Base-by-base conservation (phyloP, 2,113 vertebrate species). In the Tiliqua scincoides region DNA sequence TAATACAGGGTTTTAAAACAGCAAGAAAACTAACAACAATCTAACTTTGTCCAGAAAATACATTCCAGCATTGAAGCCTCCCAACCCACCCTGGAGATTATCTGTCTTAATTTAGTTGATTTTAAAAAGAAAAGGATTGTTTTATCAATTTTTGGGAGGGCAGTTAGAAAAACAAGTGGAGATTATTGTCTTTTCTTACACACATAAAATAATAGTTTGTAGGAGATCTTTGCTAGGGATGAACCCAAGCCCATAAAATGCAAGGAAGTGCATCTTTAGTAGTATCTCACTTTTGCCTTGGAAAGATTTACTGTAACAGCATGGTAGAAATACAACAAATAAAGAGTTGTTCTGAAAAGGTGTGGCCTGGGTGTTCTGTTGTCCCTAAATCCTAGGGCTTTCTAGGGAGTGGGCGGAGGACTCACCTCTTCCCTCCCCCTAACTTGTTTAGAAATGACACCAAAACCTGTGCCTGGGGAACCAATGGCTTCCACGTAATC, bases 341-440 rank as follows among this genome's bases (percentile, higher is more conserved):
- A 25, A 62, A 62, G 88, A 81, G 88, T 92, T 94, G 91, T 91
- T 86, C 90, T 84, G 89, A 84, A 78, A 32, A 81, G 83, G 61
- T 17, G 25, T 83, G 35, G 48, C 52, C 30, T 25, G 37, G 70
- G 35, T n/a, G 12, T 62, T 63, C 71, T 75, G 37, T 43, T n/a
- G 14, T 75, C 61, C 30, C 25, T n/a, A 54, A 54, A 54, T 54
- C 12, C 52, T 54, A 54, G 52, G 52, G 52, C 52, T 54, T 12
- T 54, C 12, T 8, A 54, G 52, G 52, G 12, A 54, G 52, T 54
- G 52, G 52, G 52, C 6, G 52, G 87, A 90, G 89, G 89, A 93
- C 93, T 93, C 92, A 89, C 92, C 91, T 92, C 90, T 92, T 93
- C 88, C 79, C n/a, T n/a, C n/a, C n/a, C n/a, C n/a, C n/a, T n/a